Conservation (phyloP, 1,140 invertebrate species). For the Littorina saxatilis region DNA sequence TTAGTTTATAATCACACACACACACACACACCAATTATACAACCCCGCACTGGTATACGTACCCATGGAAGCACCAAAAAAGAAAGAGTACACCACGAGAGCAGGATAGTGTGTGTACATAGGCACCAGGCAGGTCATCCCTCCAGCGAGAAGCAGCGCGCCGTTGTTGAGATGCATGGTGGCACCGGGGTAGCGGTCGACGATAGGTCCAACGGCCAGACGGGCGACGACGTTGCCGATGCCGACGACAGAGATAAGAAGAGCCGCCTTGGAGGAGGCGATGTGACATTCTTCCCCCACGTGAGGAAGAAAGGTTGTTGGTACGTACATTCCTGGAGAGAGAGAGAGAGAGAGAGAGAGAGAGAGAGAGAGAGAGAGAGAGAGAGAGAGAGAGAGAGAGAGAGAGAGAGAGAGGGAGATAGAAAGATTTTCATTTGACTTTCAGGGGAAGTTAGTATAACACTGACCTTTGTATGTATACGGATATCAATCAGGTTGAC, state of each 20-base stretch:
- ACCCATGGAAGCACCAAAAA: conserved; percentile 95
- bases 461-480: no score
- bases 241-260: conserved; percentile 91
- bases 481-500: no score
- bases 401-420: no score
- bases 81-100: conserved; percentile 86
- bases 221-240: conserved; percentile 79
- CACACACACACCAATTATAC: no score
- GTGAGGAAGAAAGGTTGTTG: conserved; percentile 51
- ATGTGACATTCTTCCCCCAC: conserved; percentile 72
- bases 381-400: no score
- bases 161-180: conserved; percentile 77
- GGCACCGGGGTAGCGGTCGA: conserved; percentile 82
- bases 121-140: conserved; percentile 89
- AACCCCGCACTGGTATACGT: no score
- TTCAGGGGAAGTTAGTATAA: no score
- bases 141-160: conserved; percentile 84
- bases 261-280: conserved; percentile 82
- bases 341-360: background rate
- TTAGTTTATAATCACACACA: no score
- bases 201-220: conserved; percentile 78
- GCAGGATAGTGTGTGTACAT: conserved; percentile 78
- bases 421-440: no score
- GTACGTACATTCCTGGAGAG: conserved; percentile 56
- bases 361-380: no score